Evolutionary conservation across 2,113 vertebrate genomes (phyloP), one percentile per base, ranked within the genome.

Genomic region (Semicossyphus pulcher): DNA sequence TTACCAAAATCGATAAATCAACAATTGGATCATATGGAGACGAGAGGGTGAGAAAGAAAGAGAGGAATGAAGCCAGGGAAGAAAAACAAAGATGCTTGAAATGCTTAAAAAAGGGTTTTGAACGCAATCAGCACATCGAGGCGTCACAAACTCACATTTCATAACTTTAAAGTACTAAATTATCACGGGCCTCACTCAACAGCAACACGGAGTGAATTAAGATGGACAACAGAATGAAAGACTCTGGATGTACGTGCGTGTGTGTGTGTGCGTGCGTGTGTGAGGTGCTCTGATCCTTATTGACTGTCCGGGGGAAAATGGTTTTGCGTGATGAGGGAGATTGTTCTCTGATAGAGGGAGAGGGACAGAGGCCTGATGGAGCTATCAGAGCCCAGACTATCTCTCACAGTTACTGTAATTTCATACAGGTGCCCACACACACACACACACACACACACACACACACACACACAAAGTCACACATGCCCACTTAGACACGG

Each of bases 401-500:
- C 83, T 91, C 81, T 93, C 92, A 92, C 45, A 79, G 75, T 93
- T 39, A 67, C 83, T 86, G 81, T 88, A 76, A 88, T 86, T 82
- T 79, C 76, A 81, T 83, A 85, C 76, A 85, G 81, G 71, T 72
- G 49, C 54, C 31, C 61, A 59, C 65, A 47, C 47, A 36, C 65
- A 66, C 48, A 32, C 37, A 42, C 32, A 26, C 34, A 26, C 62
- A 41, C 58, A 7, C 62, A 58, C 56, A 41, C 51, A 72, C 36
- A 25, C 47, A 71, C n/a, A 31, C 10, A 14, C 61, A 68, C 49
- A 62, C 63, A 67, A 1, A 42, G 10, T n/a, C 58, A 52, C 44
- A 80, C 37, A 26, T 34, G 28, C 67, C 71, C 76, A 63, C 73
- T 58, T 72, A 67, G 65, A 76, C 25, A 74, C 72, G 49, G 51